Evolutionary conservation across 2,888 invertebrate genomes (phyloP), one percentile per base, ranked within the genome.

Genomic region (Dolomedes plantarius): DNA sequence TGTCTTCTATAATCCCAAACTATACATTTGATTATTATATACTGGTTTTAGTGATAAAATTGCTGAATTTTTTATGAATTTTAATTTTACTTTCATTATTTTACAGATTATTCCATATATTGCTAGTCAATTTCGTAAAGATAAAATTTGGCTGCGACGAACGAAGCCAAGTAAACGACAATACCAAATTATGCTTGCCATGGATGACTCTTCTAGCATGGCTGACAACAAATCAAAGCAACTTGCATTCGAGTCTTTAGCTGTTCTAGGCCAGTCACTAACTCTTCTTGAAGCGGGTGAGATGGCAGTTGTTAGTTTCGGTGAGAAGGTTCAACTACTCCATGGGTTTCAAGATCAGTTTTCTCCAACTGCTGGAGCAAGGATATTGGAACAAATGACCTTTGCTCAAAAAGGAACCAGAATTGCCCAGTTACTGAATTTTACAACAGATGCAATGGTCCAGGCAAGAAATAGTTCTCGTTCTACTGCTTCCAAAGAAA

Each of bases 111-210:
- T 99, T 90, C 97, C 99, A 0, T 99, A 99, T 92, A 98, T 99
- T 89, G 99, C 99, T 23, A 98, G 98, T 87, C 96, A 99, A 91
- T 99, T 98, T 92, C 94, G 99, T 65, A 99, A 99, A 91, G 99
- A 99, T 91, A 98, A 98, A 91, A 99, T 99, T 90, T 99, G 99
- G 99, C 91, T 99, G 90, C 93, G 99, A 16, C 93, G 99, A 77
- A 98, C 97, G 0, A 97, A 97, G 91, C 98, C 98, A 0, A 97
- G 97, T 0, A 97, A 97, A 90, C 93, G 99, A 69, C 96, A 99
- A 89, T 99, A 99, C 92, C 98, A 98, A 91, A 97, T 99, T 71
- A 94, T 98, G 27, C 93, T 99, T 65, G 99, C 99, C 0, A 94
- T 99, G 6, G 99, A 99, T 91, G 98, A 99, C 91, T 99, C 99